Conservation (phyloP, 1,140 invertebrate species). For the Neoseiulus cucumeris region DNA sequence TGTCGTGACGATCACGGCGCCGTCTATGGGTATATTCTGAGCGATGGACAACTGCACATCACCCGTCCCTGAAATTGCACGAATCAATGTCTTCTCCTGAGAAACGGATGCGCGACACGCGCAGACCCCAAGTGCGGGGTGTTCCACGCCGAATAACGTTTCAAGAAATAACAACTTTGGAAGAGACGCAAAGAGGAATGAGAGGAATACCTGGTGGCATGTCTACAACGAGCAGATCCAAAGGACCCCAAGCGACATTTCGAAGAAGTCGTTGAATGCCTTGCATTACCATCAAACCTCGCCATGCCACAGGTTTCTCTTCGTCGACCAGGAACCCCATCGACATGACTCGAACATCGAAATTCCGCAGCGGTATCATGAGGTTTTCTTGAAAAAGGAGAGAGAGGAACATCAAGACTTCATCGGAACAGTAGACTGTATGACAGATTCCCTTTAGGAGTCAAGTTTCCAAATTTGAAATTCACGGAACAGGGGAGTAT, state of each 20-base stretch:
- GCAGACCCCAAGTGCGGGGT: no score
- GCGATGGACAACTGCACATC: conserved; percentile 67
- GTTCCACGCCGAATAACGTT: no score
- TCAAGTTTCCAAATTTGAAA: no score
- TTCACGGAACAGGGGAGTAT: no score
- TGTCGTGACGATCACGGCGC: conserved; percentile 59
- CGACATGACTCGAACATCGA: conserved; percentile 80
- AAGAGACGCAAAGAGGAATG: neutral
- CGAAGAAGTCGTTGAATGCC: conserved; percentile 60
- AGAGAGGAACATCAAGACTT: neutral
- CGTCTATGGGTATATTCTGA: conserved; percentile 63
- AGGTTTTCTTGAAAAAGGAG: conserved; percentile 35
- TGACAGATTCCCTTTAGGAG: conserved; percentile 14
- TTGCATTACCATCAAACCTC: conserved; percentile 83
- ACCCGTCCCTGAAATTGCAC: conserved; percentile 43
- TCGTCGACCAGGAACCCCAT: conserved; percentile 69
- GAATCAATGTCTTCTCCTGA: neutral
- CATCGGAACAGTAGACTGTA: neutral
- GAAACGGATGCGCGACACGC: no score
- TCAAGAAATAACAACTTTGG: no score
- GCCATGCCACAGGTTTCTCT: conserved; percentile 59
- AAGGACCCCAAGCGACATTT: conserved; percentile 39
- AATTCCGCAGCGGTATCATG: conserved; percentile 67
- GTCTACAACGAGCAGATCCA: conserved; percentile 51
- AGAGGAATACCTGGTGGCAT: conserved; percentile 42